These are phyloP conservation scores for Aelia acuminata DNA, from an alignment of 2,888 invertebrate species.

Conservation along the genomic window DNA sequence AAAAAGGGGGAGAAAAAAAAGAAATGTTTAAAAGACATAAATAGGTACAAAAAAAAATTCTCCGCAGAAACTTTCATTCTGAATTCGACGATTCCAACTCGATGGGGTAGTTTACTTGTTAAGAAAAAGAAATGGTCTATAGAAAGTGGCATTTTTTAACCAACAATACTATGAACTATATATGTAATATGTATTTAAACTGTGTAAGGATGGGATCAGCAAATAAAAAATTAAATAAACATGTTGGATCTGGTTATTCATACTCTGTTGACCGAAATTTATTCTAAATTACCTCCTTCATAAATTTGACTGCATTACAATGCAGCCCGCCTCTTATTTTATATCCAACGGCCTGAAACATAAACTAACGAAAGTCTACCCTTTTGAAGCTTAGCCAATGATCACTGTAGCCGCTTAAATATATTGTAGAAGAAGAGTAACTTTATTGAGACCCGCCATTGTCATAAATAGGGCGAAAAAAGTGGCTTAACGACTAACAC, in stretches of 20 bases:
- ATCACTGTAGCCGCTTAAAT: background rate
- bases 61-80: background rate
- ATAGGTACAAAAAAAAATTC: constrained; percentile 8
- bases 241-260: too few relatives aligned
- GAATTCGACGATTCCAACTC: background rate
- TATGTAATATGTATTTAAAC: too few relatives aligned
- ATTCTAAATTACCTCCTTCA: background rate
- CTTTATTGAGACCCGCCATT: constrained; percentile 20
- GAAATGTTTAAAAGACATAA: constrained; percentile 17
- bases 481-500: background rate
- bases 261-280: background rate
- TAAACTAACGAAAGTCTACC: constrained; percentile 25
- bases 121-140: too few relatives aligned
- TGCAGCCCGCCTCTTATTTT: background rate
- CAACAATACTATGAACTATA: too few relatives aligned
- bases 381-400: constrained; percentile 40
- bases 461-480: constrained; percentile 31
- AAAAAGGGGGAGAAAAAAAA: background rate
- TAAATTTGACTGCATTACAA: background rate
- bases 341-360: background rate
- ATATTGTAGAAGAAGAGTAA: background rate
- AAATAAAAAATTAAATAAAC: background rate
- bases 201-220: too few relatives aligned
- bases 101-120: background rate
- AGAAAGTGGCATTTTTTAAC: background rate